phyloP scores from a whole-genome alignment of 2,888 invertebrate genomes.

The Dolomedes plantarius region DNA sequence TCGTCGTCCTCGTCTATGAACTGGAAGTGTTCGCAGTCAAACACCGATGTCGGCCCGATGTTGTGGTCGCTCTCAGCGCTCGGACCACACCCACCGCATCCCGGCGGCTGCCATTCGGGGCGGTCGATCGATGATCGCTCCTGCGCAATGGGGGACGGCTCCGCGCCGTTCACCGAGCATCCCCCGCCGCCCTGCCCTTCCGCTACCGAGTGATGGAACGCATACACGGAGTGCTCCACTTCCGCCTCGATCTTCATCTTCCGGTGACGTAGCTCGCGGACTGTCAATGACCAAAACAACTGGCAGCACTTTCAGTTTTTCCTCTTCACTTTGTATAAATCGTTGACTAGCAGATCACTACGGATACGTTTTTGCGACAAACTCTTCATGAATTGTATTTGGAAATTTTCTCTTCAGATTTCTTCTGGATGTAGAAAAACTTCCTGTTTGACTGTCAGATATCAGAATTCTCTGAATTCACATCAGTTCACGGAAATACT shows the following conservation, averaged over 20 bases:
- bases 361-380: no score
- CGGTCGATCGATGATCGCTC: constrained; percentile 65
- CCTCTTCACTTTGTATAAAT: no score
- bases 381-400: no score
- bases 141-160: constrained; percentile 60
- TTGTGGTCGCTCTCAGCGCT: constrained; percentile 16
- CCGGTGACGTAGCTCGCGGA: constrained; percentile 1
- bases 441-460: no score
- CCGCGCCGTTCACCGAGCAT: constrained; percentile 50
- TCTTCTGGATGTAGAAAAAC: no score
- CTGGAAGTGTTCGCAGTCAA: constrained; percentile 68
- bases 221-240: constrained; percentile 55
- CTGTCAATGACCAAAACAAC: not conserved
- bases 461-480: no score
- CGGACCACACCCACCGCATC: constrained; percentile 52
- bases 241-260: constrained; percentile 70
- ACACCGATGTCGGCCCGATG: constrained; percentile 22
- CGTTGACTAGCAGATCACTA: no score
- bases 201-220: constrained; percentile 32
- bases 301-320: no score
- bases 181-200: constrained; percentile 19
- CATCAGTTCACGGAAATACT: no score
- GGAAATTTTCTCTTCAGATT: no score
- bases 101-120: constrained; percentile 43
- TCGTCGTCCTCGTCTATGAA: constrained; percentile 62